Percentiles rank a stretch among this genome's conserved stretches.
Conservation (phyloP, 2,797 vertebrate genomes). For the Chiropotes sagulatus region DNA sequence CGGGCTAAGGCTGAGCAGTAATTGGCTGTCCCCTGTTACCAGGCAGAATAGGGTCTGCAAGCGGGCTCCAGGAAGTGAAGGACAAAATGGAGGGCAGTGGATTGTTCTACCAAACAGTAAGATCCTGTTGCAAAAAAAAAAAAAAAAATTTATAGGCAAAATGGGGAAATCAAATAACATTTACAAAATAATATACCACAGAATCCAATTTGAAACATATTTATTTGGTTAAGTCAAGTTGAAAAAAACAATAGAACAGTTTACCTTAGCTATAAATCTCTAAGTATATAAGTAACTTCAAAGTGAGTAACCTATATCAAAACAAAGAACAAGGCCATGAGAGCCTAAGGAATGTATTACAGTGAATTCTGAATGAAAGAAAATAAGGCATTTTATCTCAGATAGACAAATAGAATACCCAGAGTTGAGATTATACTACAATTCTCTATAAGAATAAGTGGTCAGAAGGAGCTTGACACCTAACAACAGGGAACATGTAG, state of each 20-base stretch:
- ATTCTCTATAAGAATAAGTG: background rate
- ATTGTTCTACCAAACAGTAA: no score
- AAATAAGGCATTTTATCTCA: background rate
- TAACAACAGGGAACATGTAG: background rate
- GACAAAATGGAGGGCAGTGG: no score
- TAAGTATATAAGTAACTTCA: background rate
- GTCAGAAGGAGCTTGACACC: background rate
- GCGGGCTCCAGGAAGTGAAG: no score
- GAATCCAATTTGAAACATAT: background rate
- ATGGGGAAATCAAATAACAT: slow-evolving; percentile 9
- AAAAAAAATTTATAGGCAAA: background rate
- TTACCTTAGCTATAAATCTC: background rate
- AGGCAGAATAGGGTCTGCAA: no score
- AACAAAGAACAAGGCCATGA: background rate
- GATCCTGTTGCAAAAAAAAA: background rate
- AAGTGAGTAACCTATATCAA: background rate
- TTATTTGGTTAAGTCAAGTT: slow-evolving; percentile 5
- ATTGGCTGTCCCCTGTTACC: no score
- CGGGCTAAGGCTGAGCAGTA: no score
- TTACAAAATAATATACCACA: background rate
- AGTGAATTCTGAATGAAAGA: background rate
- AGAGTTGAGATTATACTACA: background rate
- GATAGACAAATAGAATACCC: background rate
- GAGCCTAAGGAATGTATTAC: slow-evolving; percentile 5
- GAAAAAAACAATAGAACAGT: slow-evolving; percentile 5